These are phyloP conservation scores for Spinibarbus caldwelli DNA, from an alignment of 2,797 vertebrate genomes.

Conservation along the genomic window DNA sequence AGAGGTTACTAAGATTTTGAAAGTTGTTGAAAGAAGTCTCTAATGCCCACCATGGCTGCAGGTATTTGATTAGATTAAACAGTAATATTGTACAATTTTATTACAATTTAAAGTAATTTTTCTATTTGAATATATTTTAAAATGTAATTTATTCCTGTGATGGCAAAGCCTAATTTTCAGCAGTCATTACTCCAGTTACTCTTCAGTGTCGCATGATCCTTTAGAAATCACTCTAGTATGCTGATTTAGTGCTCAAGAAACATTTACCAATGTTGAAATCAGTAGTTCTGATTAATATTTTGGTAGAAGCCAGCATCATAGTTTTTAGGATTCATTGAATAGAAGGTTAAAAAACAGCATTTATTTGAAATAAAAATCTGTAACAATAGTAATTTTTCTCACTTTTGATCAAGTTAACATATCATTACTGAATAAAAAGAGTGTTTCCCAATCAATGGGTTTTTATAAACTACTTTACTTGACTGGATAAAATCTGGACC, in stretches of 20 bases:
- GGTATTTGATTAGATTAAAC: neutral
- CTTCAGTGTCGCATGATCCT: neutral
- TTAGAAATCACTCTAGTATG: neutral
- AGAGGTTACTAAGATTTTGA: neutral
- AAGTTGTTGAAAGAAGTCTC: neutral
- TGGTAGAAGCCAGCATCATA: neutral
- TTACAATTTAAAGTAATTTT: neutral
- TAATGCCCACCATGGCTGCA: neutral
- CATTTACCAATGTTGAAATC: neutral
- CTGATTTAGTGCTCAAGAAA: neutral
- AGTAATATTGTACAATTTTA: neutral
- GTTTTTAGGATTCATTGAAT: neutral
- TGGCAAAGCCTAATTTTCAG: neutral
- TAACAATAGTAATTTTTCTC: neutral
- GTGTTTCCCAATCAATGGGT: neutral
- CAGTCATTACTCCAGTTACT: neutral
- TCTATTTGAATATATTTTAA: neutral
- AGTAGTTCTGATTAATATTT: neutral
- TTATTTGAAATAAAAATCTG: neutral
- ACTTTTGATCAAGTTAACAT: neutral
- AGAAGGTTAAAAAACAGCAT: neutral
- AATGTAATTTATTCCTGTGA: neutral
- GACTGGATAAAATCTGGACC: neutral
- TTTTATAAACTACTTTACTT: neutral
- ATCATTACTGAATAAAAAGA: neutral